Conservation (phyloP, 2,888 invertebrate species). For the Hydraecia micacea region DNA sequence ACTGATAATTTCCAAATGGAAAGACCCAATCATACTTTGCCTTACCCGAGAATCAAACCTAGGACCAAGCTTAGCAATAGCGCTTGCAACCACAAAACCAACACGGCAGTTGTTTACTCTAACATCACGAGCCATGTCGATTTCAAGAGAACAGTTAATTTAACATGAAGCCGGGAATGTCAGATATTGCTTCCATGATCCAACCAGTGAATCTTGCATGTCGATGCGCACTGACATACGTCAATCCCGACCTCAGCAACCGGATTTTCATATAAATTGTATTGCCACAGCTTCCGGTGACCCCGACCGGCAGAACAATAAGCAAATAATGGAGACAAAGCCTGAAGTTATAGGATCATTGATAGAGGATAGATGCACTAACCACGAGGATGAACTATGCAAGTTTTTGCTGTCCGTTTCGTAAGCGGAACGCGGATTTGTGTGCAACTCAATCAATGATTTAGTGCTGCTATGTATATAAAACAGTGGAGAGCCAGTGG, state of each 20-base stretch:
- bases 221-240: slow-evolving; percentile 24
- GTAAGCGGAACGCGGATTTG: neutral
- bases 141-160: neutral
- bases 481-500: too few relatives aligned
- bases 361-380: neutral
- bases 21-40: too few relatives aligned
- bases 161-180: neutral
- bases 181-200: too few relatives aligned
- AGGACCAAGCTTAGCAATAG: too few relatives aligned
- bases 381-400: slow-evolving; percentile 12
- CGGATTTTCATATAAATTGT: slow-evolving; percentile 47
- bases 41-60: too few relatives aligned
- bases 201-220: slow-evolving; percentile 26
- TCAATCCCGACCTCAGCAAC: slow-evolving; percentile 29
- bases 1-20: too few relatives aligned
- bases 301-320: slow-evolving; percentile 2
- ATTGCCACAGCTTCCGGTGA: slow-evolving; percentile 29
- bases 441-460: neutral
- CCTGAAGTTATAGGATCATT: slow-evolving; percentile 28
- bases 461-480: too few relatives aligned
- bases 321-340: slow-evolving; percentile 41
- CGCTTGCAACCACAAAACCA: too few relatives aligned
- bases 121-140: too few relatives aligned
- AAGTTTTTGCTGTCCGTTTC: neutral
- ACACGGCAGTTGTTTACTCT: too few relatives aligned